Evolutionary conservation across 2,113 vertebrate genomes (phyloP), one percentile per base, ranked within the genome.

Genomic region (Scomber scombrus): DNA sequence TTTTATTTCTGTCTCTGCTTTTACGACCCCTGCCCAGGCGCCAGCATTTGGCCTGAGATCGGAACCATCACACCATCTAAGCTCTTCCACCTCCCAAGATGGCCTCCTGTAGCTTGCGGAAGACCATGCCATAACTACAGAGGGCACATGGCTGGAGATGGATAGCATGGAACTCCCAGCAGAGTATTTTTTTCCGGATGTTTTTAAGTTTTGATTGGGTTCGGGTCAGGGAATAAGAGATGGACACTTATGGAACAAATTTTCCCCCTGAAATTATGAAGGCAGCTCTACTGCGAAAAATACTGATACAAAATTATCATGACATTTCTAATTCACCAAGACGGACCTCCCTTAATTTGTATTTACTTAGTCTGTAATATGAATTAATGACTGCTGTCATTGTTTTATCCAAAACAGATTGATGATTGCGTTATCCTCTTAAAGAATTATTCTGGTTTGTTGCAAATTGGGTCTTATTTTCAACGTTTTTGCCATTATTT

Each of bases 1-100:
- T 94, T 95, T 94, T 94, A 94, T 95, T 94, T 92, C 92, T 93
- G 92, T 94, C 91, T 93, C 88, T 77, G 88, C 87, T 92, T 94
- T 94, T 91, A 94, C 52, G 76, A 91, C 78, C 81, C 83, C 75
- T 89, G 84, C 83, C 81, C 81, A 63, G 91, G 79, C 76, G 90
- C 91, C 91, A 89, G 85, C 73, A 72, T 93, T 87, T 88, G 88
- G 88, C 82, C 54, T 47, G 56, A 73, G 85, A 87, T 85, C 64
- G 66, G 67, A 85, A 83, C 81, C 84, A 71, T 88, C 82, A 56
- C 75, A 74, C 87, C 85, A 78, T 85, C 77, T 79, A 47, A 81
- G 84, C 75, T 72, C 64, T 61, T 77, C 72, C 80, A 88, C 89
- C 82, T 81, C 81, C 82, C 65, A 88, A 83, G 77, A 92, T 83